Evolutionary conservation across 2,888 invertebrate genomes (phyloP).

Genomic region (Rhopalosiphum nymphaeae): DNA sequence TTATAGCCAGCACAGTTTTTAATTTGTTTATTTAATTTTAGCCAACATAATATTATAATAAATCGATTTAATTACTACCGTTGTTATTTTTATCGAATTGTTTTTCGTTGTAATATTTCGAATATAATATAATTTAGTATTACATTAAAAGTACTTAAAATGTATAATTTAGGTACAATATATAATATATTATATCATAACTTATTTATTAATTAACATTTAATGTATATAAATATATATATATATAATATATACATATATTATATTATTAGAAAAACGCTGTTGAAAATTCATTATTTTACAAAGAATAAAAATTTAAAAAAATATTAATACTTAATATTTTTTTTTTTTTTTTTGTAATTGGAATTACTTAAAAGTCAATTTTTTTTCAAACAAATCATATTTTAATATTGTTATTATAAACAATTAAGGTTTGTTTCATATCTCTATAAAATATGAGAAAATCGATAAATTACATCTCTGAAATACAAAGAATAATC

Average conservation of each 20-base stretch:
- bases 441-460: not conserved
- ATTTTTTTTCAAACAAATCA: not conserved
- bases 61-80: not conserved
- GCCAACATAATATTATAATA: not conserved
- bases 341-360: no score
- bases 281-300: not conserved
- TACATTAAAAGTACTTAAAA: no score
- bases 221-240: no score
- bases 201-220: no score
- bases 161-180: no score
- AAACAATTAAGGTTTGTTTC: not conserved
- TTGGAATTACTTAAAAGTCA: not conserved
- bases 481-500: not conserved
- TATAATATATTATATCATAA: no score
- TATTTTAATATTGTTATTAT: not conserved
- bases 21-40: not conserved
- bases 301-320: not conserved
- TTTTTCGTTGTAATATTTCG: no score
- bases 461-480: not conserved
- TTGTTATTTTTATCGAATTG: not conserved
- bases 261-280: no score
- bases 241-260: no score
- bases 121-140: no score
- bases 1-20: not conserved
- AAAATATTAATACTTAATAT: no score